Conservation (phyloP, 2,113 vertebrate species). For the Falco punctatus region DNA sequence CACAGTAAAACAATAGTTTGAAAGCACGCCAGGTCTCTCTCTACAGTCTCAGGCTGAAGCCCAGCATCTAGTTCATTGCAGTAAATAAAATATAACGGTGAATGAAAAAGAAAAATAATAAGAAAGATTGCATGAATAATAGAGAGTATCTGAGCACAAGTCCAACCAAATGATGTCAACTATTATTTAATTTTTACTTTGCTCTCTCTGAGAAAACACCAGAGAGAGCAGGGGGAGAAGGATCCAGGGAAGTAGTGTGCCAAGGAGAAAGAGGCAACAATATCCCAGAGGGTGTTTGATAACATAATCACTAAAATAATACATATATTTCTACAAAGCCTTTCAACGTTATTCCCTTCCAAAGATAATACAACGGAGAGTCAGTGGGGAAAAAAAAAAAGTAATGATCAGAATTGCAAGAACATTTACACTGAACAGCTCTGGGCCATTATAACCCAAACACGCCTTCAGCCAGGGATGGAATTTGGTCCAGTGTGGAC, state of each 20-base stretch:
- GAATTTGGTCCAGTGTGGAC: neutral
- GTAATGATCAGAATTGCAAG: neutral
- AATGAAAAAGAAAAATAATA: conserved; percentile 42
- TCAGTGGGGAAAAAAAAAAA: neutral
- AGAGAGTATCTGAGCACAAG: conserved; percentile 44
- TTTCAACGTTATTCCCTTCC: conserved; percentile 58
- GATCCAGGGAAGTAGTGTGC: neutral
- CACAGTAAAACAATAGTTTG: conserved; percentile 46
- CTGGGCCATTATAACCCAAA: neutral
- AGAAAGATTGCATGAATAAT: conserved; percentile 45
- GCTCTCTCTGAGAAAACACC: conserved; percentile 38
- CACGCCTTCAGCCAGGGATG: neutral
- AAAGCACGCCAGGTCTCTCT: neutral
- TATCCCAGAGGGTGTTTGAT: conserved; percentile 44
- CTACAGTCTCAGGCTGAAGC: neutral
- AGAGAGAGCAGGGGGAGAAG: neutral
- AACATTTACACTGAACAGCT: neutral
- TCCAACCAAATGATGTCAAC: conserved; percentile 56
- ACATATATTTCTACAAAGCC: conserved; percentile 41
- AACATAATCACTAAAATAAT: conserved; percentile 64
- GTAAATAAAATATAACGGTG: conserved; percentile 58
- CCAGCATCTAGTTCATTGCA: conserved; percentile 20
- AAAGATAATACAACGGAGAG: conserved; percentile 51
- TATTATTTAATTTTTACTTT: conserved; percentile 60
- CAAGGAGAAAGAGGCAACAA: conserved; percentile 6